These are phyloP conservation scores for Pristionchus exspectatus DNA, from an alignment of 2,888 invertebrate species.

Conservation along the genomic window DNA sequence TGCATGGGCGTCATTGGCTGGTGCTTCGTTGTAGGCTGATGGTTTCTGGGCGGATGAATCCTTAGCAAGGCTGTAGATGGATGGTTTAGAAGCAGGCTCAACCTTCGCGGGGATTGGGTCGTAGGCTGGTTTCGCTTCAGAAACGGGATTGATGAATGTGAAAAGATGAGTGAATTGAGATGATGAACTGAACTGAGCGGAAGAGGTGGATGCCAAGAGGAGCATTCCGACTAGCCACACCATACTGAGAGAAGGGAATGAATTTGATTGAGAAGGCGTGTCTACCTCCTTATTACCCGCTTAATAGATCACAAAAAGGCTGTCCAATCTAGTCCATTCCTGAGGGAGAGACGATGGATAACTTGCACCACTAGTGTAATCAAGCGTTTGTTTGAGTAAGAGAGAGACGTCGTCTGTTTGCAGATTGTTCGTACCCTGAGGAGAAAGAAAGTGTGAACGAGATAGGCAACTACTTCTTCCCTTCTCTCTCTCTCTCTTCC, in stretches of 20 bases:
- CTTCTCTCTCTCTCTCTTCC: conserved; percentile 1
- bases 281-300: conserved; percentile 27
- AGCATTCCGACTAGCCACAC: neutral
- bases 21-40: neutral
- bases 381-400: conserved; percentile 21
- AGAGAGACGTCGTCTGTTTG: conserved; percentile 4
- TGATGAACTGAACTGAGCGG: neutral
- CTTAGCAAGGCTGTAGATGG: neutral
- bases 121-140: neutral
- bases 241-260: neutral
- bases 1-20: neutral
- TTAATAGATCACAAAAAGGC: neutral
- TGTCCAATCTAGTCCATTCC: conserved; percentile 29
- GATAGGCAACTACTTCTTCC: neutral
- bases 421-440: conserved; percentile 9
- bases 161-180: neutral
- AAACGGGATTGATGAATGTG: neutral
- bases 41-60: no score
- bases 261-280: neutral
- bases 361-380: conserved; percentile 16
- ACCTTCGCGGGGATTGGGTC: no score
- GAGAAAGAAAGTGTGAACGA: conserved; percentile 29
- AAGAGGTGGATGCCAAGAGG: neutral
- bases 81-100: neutral
- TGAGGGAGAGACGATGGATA: neutral